Conservation (phyloP, 2,113 vertebrate species). For the Proterorhinus semilunaris region DNA sequence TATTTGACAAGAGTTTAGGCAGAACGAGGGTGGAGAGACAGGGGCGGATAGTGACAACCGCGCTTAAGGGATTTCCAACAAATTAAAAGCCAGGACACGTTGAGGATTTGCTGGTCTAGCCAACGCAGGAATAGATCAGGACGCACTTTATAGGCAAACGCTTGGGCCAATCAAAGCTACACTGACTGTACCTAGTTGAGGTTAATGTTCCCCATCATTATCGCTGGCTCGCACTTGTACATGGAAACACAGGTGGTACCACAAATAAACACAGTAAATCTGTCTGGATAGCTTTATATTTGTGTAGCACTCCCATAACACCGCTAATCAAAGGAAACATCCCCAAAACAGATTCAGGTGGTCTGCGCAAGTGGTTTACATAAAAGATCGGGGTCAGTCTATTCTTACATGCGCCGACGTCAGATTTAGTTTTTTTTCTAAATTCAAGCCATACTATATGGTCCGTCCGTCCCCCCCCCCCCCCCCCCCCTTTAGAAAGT, state of each 20-base stretch:
- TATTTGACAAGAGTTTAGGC: conserved; percentile 66
- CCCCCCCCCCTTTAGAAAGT: conserved; percentile 34
- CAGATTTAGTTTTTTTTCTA: conserved; percentile 48
- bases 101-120: conserved; percentile 41
- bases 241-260: conserved; percentile 73
- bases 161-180: conserved; percentile 18
- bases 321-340: conserved; percentile 73
- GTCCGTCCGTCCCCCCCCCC: conserved; percentile 7
- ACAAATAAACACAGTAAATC: conserved; percentile 71
- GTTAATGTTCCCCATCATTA: conserved; percentile 51
- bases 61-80: conserved; percentile 29
- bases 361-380: conserved; percentile 42
- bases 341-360: conserved; percentile 68
- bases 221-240: conserved; percentile 51
- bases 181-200: conserved; percentile 46
- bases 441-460: conserved; percentile 58
- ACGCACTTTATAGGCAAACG: conserved; percentile 42
- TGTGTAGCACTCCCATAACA: conserved; percentile 66
- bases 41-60: conserved; percentile 41
- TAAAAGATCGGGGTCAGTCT: conserved; percentile 37
- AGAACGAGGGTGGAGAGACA: conserved; percentile 33
- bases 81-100: conserved; percentile 35
- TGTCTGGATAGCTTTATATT: conserved; percentile 66
- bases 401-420: conserved; percentile 59
- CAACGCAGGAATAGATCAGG: conserved; percentile 51